Base-by-base conservation (phyloP, 2,797 vertebrate genomes). In the Chelonia mydas region DNA sequence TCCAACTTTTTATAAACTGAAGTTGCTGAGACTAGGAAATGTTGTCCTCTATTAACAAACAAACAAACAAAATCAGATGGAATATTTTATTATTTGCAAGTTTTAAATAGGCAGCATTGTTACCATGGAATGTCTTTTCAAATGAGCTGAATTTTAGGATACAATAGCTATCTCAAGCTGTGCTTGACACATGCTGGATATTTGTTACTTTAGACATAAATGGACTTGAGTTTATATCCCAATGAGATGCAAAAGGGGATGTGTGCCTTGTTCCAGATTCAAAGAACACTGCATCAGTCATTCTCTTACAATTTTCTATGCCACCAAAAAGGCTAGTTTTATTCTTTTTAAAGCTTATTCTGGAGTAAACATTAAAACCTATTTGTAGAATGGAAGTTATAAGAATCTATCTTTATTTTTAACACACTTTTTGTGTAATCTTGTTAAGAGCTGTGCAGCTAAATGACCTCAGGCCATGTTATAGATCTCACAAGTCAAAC, bases 381-480 rank as follows among this genome's bases (percentile, higher is more conserved):
- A 37, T 89, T 89, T 82, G 54, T n/a, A 87, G 82, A 93, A 72
- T 9, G 81, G 77, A 88, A 91, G 74, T 80, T 83, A 23, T 13
- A n/a, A 81, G 81, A 76, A 90, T 90, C 84, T 83, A 82, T 41
- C 49, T 79, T 68, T 84, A 11, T 72, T 84, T 94, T 76, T 81
- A 49, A 15, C 12, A 16, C 28, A 41, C 59, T 28, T 50, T 53
- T 72, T 16, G 49, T 1, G 0, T 86, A 94, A 95, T 78, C 90
- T 86, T 41, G 23, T 74, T 37, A 45, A 45, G 68, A 74, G 21
- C 37, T 45, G 79, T 89, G 59, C 83, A 90, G 79, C 0, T 4
- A 91, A 91, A 83, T 1, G 7, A 86, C 59, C 85, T 93, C 90
- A 82, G 92, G 65, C 96, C 85, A 84, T 61, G 90, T 72, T 77